These are phyloP conservation scores for Laticauda colubrina DNA, from an alignment of 2,113 vertebrate species.

Conservation along the genomic window DNA sequence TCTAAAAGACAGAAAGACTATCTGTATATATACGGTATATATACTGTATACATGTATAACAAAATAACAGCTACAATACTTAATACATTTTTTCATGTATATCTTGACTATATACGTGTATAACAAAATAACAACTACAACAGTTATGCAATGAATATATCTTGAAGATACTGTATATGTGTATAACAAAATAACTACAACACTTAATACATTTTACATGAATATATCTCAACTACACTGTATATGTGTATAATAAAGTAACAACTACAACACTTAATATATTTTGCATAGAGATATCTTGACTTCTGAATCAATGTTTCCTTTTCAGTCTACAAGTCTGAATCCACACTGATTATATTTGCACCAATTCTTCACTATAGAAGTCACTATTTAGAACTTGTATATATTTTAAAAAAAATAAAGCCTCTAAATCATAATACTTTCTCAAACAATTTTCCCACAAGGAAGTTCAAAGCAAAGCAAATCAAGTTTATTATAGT, in stretches of 20 bases:
- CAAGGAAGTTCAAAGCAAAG: not conserved
- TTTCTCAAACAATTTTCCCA: conserved; percentile 37
- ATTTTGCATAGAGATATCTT: not conserved
- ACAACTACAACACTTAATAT: not conserved
- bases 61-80: not conserved
- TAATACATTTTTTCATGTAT: not conserved
- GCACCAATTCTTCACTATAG: fast-evolving
- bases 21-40: not conserved
- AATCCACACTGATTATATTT: not conserved
- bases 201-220: not conserved
- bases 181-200: not conserved
- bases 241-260: not conserved
- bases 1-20: not conserved
- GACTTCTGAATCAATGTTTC: not conserved
- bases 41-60: not conserved
- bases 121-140: not conserved
- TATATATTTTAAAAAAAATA: conserved; percentile 2
- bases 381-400: conserved; percentile 13
- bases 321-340: not conserved
- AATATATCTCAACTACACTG: not conserved
- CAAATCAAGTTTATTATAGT: no score
- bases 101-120: not conserved
- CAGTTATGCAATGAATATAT: not conserved
- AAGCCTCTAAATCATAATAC: conserved; percentile 2
- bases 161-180: not conserved